These are phyloP conservation scores for Sceloporus undulatus DNA, from an alignment of 2,113 vertebrate genomes.

Conservation along the genomic window DNA sequence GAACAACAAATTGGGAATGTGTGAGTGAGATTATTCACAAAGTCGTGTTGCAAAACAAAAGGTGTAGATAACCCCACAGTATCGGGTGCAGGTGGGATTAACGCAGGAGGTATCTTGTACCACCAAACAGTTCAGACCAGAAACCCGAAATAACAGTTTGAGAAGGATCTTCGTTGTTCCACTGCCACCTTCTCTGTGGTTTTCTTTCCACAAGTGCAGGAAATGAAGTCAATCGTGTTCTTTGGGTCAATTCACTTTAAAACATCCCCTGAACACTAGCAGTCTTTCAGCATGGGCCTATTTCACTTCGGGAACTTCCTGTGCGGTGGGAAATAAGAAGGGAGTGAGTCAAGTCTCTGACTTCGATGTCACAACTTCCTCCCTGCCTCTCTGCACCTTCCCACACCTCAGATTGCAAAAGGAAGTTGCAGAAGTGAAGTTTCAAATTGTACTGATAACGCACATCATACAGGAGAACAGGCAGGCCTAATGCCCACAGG, in stretches of 20 bases:
- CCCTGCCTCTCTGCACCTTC: background rate
- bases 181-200: background rate
- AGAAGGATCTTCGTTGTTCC: background rate
- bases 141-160: background rate
- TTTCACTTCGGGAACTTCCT: background rate
- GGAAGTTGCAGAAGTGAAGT: conserved; percentile 11
- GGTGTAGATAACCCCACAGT: too few species aligned
- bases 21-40: too few species aligned
- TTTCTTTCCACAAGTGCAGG: background rate
- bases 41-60: too few species aligned
- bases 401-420: conserved; percentile 10
- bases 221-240: background rate
- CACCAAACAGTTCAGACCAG: background rate
- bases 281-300: background rate
- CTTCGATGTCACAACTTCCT: background rate
- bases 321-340: background rate
- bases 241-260: background rate
- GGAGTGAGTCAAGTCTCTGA: background rate
- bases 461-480: background rate
- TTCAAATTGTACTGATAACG: background rate
- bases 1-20: too few species aligned
- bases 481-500: background rate
- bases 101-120: background rate
- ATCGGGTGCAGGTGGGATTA: background rate
- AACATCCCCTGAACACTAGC: background rate